phyloP scores from a whole-genome alignment of 53 echinoderm and acorn worm species.

The Zoroaster sp. region DNA sequence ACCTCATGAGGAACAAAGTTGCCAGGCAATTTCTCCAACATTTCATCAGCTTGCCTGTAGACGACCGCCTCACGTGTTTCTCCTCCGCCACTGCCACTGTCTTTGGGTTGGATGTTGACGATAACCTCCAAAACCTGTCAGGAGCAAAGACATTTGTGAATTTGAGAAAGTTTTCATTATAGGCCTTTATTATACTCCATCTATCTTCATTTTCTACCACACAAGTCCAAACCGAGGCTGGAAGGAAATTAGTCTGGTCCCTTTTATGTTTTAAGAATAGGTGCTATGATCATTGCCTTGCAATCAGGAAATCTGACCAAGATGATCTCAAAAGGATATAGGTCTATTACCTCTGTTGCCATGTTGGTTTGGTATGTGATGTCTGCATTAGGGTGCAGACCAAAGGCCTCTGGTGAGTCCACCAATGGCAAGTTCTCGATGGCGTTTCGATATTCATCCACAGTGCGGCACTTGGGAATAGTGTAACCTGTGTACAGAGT shows the following conservation, averaged over 20 bases:
- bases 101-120: constrained; percentile 98
- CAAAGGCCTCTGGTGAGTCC: constrained; percentile 96
- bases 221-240: no score
- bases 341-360: constrained; percentile 81
- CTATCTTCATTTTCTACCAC: no score
- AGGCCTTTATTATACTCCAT: no score
- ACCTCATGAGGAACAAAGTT: constrained; percentile 69
- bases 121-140: constrained; percentile 83
- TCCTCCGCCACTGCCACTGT: constrained; percentile 86
- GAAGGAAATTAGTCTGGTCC: no score
- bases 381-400: constrained; percentile 98
- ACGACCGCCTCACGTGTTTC: constrained; percentile 92
- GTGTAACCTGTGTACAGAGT: constrained; percentile 66
- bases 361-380: constrained; percentile 98
- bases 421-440: constrained; percentile 87
- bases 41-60: constrained; percentile 87
- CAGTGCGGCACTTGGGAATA: constrained; percentile 90
- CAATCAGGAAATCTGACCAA: no score
- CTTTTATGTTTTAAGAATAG: no score
- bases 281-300: no score
- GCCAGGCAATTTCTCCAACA: constrained; percentile 89
- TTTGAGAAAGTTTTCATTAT: no score
- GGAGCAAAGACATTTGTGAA: no score
- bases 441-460: constrained; percentile 91
- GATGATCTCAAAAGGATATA: no score